Conservation (phyloP, 30 jellyfish, hydroid and myxozoan species). For the Sanderia malayensis region DNA sequence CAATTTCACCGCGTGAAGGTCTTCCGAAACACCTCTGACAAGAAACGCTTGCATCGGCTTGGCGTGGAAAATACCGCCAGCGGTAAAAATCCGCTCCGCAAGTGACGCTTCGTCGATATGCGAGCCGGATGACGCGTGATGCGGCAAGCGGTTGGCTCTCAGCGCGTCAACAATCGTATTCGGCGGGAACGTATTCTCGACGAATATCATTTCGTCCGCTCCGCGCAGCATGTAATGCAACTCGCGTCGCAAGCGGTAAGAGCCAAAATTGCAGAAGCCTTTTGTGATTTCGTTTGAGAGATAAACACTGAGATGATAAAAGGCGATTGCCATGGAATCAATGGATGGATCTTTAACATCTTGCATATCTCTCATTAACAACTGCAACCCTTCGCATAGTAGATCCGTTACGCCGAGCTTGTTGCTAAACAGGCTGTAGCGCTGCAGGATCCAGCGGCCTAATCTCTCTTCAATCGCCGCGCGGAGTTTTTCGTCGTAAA, state of each 20-base stretch:
- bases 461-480: constrained; percentile 64
- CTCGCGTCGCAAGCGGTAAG: constrained; percentile 62
- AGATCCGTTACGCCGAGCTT: constrained; percentile 88
- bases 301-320: constrained; percentile 72
- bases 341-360: constrained; percentile 74
- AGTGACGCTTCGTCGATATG: constrained; percentile 54
- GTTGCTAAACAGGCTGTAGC: constrained; percentile 79
- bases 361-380: constrained; percentile 74
- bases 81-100: constrained; percentile 82
- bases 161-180: constrained; percentile 42
- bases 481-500: constrained; percentile 52
- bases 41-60: constrained; percentile 77
- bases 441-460: constrained; percentile 92
- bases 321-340: constrained; percentile 67
- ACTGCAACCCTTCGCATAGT: constrained; percentile 58
- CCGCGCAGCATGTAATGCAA: constrained; percentile 66
- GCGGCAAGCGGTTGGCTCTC: constrained; percentile 62
- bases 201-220: constrained; percentile 65
- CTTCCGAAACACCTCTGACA: constrained; percentile 75
- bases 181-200: constrained; percentile 49
- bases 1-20: constrained; percentile 85
- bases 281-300: constrained; percentile 68
- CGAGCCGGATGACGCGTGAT: constrained; percentile 54
- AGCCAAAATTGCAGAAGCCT: constrained; percentile 79
- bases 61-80: constrained; percentile 78